Conservation (phyloP, 2,888 invertebrate species). For the Chaitophorus viminalis region DNA sequence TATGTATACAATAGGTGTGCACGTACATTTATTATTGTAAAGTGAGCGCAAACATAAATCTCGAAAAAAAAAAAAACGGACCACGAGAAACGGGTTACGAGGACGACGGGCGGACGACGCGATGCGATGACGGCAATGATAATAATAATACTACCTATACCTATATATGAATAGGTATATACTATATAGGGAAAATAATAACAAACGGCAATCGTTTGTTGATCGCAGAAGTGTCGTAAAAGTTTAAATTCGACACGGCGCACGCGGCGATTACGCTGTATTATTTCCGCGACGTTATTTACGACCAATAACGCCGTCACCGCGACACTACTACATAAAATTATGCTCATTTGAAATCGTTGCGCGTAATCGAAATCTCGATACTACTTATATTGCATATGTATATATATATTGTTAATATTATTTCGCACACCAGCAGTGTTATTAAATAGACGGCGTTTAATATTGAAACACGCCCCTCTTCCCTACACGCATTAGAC, state of each 20-base stretch:
- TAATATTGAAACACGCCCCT: too few relatives aligned
- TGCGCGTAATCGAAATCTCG: neutral
- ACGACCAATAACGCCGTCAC: neutral
- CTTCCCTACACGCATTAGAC: too few relatives aligned
- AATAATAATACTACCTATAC: neutral
- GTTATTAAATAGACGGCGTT: neutral
- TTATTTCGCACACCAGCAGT: neutral
- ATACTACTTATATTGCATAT: neutral
- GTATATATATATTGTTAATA: neutral
- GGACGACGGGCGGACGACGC: too few relatives aligned
- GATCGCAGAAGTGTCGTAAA: neutral
- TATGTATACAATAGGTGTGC: neutral
- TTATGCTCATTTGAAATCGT: neutral
- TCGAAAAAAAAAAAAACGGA: slow-evolving; percentile 31
- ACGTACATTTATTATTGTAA: too few relatives aligned
- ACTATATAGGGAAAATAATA: slow-evolving; percentile 9
- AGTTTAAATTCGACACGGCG: slow-evolving; percentile 25
- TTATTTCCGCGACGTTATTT: neutral
- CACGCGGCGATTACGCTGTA: neutral
- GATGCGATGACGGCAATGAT: slow-evolving; percentile 2
- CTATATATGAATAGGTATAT: too few relatives aligned
- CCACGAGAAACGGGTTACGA: neutral
- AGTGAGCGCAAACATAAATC: slow-evolving; percentile 2
- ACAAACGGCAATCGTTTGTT: neutral
- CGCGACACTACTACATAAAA: neutral